These are phyloP conservation scores for Thalassoma bifasciatum DNA, from an alignment of 2,113 vertebrate genomes.

Conservation along the genomic window DNA sequence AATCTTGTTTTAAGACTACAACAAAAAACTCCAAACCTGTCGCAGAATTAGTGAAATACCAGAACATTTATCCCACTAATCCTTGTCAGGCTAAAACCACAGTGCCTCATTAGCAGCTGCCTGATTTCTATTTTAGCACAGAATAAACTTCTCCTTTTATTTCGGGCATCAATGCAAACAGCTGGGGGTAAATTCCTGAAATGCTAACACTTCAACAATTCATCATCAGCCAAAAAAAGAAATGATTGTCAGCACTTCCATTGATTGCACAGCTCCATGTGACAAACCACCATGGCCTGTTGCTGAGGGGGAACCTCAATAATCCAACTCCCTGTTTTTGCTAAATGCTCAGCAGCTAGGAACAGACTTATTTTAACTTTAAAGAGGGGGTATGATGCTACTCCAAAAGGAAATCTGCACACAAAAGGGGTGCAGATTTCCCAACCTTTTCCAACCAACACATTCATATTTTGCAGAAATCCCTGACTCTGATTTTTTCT, in stretches of 20 bases:
- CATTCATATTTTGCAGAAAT: too few species aligned
- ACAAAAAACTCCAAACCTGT: too few species aligned
- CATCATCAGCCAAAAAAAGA: slow-evolving; percentile 23
- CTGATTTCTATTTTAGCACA: neutral
- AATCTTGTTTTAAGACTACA: too few species aligned
- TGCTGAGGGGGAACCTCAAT: neutral
- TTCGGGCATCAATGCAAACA: slow-evolving; percentile 22
- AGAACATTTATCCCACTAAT: neutral
- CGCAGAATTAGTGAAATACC: too few species aligned
- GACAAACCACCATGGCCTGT: slow-evolving; percentile 8
- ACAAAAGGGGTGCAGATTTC: too few species aligned
- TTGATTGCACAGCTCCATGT: slow-evolving; percentile 38
- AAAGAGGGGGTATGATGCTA: too few species aligned
- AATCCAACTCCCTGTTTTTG: neutral
- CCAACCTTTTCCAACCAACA: too few species aligned
- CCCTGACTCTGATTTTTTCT: too few species aligned
- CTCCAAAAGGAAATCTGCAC: too few species aligned
- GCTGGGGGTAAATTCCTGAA: slow-evolving; percentile 4
- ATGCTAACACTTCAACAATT: slow-evolving; percentile 15
- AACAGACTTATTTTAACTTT: too few species aligned
- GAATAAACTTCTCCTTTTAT: slow-evolving; percentile 15
- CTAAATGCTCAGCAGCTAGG: neutral
- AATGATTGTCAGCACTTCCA: slow-evolving; percentile 31
- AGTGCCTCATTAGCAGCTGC: neutral
- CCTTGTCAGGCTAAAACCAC: neutral